Evolutionary conservation across 2,113 vertebrate genomes (phyloP).

Genomic region (Dascyllus trimaculatus): DNA sequence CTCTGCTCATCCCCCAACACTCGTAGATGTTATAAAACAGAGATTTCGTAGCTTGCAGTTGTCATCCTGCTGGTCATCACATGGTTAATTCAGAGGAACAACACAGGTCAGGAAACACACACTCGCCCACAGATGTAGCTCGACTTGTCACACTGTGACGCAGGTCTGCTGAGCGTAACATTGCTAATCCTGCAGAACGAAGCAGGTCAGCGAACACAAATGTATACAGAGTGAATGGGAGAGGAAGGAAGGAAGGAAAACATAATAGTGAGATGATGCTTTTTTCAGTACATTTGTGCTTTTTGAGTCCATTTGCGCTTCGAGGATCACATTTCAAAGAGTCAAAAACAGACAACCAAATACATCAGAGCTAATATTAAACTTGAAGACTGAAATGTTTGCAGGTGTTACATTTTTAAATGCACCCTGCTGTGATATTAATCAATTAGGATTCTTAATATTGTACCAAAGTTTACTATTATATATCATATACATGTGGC

Average conservation of each 20-base stretch:
- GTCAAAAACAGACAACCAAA: no score
- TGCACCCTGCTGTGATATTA: no score
- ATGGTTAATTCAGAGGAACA: constrained; percentile 17
- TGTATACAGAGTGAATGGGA: not conserved
- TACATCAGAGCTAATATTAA: no score
- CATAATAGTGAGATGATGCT: not conserved
- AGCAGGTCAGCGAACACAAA: constrained; percentile 10
- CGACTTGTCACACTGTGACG: constrained; percentile 16
- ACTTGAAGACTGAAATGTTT: no score
- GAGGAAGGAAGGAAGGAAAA: not conserved
- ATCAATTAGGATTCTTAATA: no score
- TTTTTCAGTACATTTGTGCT: not conserved
- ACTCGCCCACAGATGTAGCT: constrained; percentile 12
- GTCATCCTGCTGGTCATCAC: constrained; percentile 33
- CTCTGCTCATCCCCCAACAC: not conserved
- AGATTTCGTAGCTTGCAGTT: constrained; percentile 26
- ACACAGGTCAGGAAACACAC: constrained; percentile 30
- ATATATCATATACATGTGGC: no score
- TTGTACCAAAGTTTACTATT: no score
- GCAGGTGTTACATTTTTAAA: no score
- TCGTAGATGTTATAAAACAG: not conserved
- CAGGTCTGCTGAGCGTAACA: constrained; percentile 36
- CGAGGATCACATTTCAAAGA: no score
- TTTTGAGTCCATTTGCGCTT: not conserved
- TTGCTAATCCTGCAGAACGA: constrained; percentile 9